Conservation (phyloP, 1,140 invertebrate genomes). For the Battus philenor region DNA sequence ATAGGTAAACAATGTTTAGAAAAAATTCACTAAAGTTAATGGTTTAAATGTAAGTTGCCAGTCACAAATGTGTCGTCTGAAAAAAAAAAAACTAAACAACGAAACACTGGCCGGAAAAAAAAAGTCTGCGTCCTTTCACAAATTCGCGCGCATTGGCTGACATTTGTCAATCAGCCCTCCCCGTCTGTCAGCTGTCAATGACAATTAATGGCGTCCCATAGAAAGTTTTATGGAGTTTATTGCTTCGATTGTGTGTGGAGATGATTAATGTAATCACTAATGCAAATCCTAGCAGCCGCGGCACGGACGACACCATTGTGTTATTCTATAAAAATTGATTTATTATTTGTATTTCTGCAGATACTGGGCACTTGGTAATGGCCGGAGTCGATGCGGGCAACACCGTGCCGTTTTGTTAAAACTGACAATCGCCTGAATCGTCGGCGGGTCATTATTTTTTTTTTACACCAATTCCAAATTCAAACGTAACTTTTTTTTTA, state of each 20-base stretch:
- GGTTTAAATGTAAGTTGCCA: constrained; percentile 31
- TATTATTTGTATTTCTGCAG: constrained; percentile 40
- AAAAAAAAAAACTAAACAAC: constrained; percentile 33
- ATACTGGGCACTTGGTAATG: constrained; percentile 24
- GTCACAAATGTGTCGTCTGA: constrained; percentile 42
- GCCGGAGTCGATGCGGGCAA: constrained; percentile 20
- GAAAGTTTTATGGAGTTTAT: constrained; percentile 68
- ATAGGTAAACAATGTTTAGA: too few species aligned
- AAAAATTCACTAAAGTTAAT: too few species aligned
- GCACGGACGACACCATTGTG: constrained; percentile 46
- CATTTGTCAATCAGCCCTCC: constrained; percentile 68
- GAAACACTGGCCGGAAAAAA: constrained; percentile 27
- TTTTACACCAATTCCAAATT: neutral
- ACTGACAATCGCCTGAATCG: neutral
- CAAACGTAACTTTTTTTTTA: neutral
- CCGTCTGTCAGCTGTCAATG: constrained; percentile 62
- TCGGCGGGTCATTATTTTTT: neutral
- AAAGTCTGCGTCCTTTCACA: constrained; percentile 42
- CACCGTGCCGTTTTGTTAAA: constrained; percentile 3
- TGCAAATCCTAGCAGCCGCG: constrained; percentile 56
- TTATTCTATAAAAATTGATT: constrained; percentile 62
- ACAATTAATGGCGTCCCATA: constrained; percentile 68
- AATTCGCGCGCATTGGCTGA: constrained; percentile 45
- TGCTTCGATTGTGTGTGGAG: constrained; percentile 50
- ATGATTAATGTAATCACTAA: constrained; percentile 73